Base-by-base conservation (phyloP, 2,113 vertebrate genomes). In the Electrona antarctica region DNA sequence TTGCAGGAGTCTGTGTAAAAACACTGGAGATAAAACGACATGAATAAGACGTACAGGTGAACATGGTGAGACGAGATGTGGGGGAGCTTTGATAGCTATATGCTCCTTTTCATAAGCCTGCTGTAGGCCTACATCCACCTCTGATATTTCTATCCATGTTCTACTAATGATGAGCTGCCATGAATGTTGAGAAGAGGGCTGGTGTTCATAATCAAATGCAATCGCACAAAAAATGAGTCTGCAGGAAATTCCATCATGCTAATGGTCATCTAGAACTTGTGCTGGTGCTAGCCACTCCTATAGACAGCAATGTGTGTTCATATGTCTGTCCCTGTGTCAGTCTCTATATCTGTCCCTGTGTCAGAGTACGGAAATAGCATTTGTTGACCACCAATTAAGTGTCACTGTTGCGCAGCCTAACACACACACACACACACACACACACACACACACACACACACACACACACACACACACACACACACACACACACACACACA, bases 171-270 rank as follows among this genome's bases (percentile, higher is more conserved):
- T 50, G 78, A 74, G 33, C 71, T 82, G 73, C 67, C 52, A 70
- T 64, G 73, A 86, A 82, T 82, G 68, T 67, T 78, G 70, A 75
- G 81, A 67, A 58, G 51, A 71, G 71, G 4, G 29, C 29, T 33
- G 29, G 29, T 33, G 29, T 33, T 33, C 29, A 33, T 33, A 33
- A 74, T 77, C 52, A 77, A 57, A 82, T 64, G 66, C 70, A 70
- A 76, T 57, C 64, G 70, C 66, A 56, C 64, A 62, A 54, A 60
- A 71, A 62, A 33, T 58, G 63, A 79, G 73, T 80, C 75, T 77
- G 86, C 69, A 79, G 52, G 74, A 21, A 33, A 45, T 12, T 55
- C 41, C 8, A 63, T 49, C 21, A 33, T 68, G 63, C 67, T 70
- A 64, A 78, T 55, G 33, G 28, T 62, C 29, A 33, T 33, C 46